These are phyloP conservation scores for Leptinotarsa juncta DNA, from an alignment of 2,888 invertebrate species.

Conservation along the genomic window DNA sequence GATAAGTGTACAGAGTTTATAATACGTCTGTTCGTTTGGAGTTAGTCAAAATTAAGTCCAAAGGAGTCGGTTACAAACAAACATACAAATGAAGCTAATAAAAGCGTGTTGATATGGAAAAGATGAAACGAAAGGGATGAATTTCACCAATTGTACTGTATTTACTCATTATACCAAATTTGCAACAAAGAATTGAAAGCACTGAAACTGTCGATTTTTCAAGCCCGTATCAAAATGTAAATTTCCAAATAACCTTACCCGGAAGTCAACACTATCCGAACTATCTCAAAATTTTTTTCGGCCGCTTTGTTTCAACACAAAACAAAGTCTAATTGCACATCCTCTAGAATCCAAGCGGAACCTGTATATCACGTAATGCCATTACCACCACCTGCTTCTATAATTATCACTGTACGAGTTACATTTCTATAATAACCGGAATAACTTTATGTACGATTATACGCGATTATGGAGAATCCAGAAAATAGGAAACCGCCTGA, in stretches of 20 bases:
- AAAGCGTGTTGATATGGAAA: too few relatives aligned
- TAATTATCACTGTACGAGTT: slow-evolving; percentile 18
- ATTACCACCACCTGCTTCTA: slow-evolving; percentile 14
- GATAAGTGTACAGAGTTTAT: too few relatives aligned
- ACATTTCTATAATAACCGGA: slow-evolving; percentile 8
- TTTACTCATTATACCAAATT: too few relatives aligned
- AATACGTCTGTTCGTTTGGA: too few relatives aligned
- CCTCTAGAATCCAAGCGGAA: background rate
- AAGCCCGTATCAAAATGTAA: background rate
- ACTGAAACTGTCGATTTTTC: background rate
- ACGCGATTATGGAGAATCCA: slow-evolving; percentile 17
- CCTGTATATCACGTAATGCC: background rate
- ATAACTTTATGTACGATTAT: background rate
- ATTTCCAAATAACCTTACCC: background rate
- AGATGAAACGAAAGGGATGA: too few relatives aligned
- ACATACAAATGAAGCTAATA: too few relatives aligned
- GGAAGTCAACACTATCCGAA: background rate
- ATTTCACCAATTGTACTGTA: too few relatives aligned
- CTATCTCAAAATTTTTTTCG: background rate
- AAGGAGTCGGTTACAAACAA: too few relatives aligned
- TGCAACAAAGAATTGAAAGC: too few relatives aligned
- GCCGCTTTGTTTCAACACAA: background rate
- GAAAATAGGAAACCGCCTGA: slow-evolving; percentile 20
- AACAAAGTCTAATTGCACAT: background rate
- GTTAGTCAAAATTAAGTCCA: too few relatives aligned